Percentiles rank a stretch among this genome's conserved stretches.
These are phyloP conservation scores for Loripinus fragilis DNA, from an alignment of 2,888 invertebrate genomes.

Conservation along the genomic window DNA sequence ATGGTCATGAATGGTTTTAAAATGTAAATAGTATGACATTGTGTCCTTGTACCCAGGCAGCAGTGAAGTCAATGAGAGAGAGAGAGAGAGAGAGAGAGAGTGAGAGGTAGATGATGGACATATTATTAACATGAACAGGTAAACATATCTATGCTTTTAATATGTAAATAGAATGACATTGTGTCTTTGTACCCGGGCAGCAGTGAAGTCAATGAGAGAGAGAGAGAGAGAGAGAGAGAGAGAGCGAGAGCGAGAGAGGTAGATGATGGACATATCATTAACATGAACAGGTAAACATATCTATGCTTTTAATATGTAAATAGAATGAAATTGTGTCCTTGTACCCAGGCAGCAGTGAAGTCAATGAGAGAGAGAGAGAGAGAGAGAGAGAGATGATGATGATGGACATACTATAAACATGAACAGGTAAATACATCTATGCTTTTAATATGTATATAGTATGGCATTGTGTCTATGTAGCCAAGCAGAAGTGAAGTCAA, in stretches of 20 bases:
- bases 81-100: no score
- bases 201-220: slow-evolving; percentile 85
- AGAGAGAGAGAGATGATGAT: no score
- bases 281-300: slow-evolving; percentile 87
- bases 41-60: slow-evolving; percentile 86
- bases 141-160: no score
- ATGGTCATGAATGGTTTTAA: slow-evolving; percentile 85
- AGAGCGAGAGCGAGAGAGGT: slow-evolving; percentile 84
- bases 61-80: slow-evolving; percentile 85
- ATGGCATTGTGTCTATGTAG: slow-evolving; percentile 86
- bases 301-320: no score
- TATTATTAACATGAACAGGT: slow-evolving; percentile 88
- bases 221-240: no score
- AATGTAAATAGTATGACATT: slow-evolving; percentile 86
- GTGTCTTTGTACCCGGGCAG: slow-evolving; percentile 86
- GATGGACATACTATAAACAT: slow-evolving; percentile 87
- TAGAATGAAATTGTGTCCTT: slow-evolving; percentile 86
- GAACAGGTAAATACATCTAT: slow-evolving; percentile 87
- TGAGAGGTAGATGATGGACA: slow-evolving; percentile 85
- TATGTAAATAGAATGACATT: slow-evolving; percentile 86
- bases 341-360: slow-evolving; percentile 85
- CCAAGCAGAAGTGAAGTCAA: slow-evolving; percentile 85
- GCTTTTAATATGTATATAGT: slow-evolving; percentile 86
- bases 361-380: slow-evolving; percentile 85
- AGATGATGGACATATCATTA: slow-evolving; percentile 86